Evolutionary conservation across 2,888 invertebrate species (phyloP), one percentile per base, ranked within the genome.

Genomic region (Antheraea yamamai): DNA sequence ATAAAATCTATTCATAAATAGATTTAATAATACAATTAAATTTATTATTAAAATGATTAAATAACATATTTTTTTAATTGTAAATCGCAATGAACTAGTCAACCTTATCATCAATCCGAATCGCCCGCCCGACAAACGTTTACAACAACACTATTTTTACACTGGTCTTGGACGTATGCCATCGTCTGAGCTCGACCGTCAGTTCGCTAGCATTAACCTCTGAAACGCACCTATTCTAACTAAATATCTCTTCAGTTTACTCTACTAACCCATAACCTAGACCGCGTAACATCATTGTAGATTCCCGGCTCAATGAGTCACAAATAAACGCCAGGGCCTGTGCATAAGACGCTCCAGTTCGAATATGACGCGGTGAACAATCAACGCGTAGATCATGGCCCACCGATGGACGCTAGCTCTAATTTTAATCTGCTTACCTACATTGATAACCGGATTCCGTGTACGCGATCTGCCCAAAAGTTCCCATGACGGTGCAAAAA

Each of bases 131-230:
- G 89, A 92, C 93, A 92, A 93, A 93, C 91, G 91, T 90, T 47
- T 89, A 91, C 89, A 89, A 88, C 89, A 86, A 87, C 85, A 90
- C 94, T 94, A 94, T 94, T 95, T 94, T 93, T 94, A 94, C 85
- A 82, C 84, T 82, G 87, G 86, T 89, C 88, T 94, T 94, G 94
- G 94, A 92, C 83, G 84, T 77, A 79, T 91, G 94, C 95, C 94
- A 94, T 89, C 87, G 86, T 85, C 82, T 95, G 95, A 85, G 96
- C 96, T 78, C 91, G 96, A 75, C 92, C 95, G 90, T 93, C 96
- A 88, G 96, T 96, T 87, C 87, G 96, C 82, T 96, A 95, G 81
- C 96, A 96, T 87, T 96, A 96, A 92, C 95, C 96, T 84, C 94
- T 96, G 86, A 90, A 88, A 88, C 90, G 88, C 87, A 87, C 89